Base-by-base conservation (phyloP, 2,888 invertebrate species). In the Ennomos erosarius region DNA sequence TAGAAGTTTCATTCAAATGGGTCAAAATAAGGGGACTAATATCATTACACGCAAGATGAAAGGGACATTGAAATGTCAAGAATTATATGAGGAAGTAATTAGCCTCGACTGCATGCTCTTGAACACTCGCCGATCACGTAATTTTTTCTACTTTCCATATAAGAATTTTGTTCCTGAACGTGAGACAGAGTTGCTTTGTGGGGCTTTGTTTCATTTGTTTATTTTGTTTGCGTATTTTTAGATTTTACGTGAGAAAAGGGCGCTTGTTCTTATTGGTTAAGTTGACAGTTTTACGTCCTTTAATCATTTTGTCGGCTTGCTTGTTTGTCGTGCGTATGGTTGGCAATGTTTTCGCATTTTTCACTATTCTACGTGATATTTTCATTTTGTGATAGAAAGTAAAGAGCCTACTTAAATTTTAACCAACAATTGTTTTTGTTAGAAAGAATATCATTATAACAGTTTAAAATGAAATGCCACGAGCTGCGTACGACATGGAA, bases 41-140 rank as follows among this genome's bases (percentile, higher is more conserved):
- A 49, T 26, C 35, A 37, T 34, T 42, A 26, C 10, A 36, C 33
- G 35, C 37, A n/a, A 50, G 38, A 54, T 46, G 54, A 47, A 61
- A 57, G 51, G 49, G 55, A 54, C 61, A 57, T 54, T 57, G 50
- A 62, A 57, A 54, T 50, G 50, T 47, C 53, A 49, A 62, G 43
- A 44, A 55, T 48, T 55, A 75, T 59, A 75, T 59, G 64, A 79
- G 81, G 78, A 81, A 82, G 76, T 73, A 73, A 81, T 78, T 71
- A 77, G 50, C 39, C 67, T 66, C 55, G 66, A 69, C 65, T 68
- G 59, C 59, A 74, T 74, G 75, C 65, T 78, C 74, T 80, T 73
- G 73, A 79, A 74, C 69, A 70, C 71, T 72, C 68, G 59, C 63
- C 59, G 65, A 73, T 76, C 79, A 81, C 79, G 79, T 80, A 76